These are phyloP conservation scores for Temnothorax longispinosus DNA, from an alignment of 1,140 invertebrate genomes.

Conservation along the genomic window DNA sequence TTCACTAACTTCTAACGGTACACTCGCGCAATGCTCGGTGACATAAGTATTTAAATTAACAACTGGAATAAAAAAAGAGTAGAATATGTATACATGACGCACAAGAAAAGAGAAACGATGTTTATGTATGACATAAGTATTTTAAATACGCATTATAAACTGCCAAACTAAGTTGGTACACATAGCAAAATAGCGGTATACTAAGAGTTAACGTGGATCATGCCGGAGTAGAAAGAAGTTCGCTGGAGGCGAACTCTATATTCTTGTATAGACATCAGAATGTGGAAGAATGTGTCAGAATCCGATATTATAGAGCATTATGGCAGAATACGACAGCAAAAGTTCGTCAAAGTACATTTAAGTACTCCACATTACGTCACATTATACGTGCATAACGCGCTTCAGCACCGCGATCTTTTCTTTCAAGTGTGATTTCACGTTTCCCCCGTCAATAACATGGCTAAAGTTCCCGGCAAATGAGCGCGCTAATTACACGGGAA, in stretches of 20 bases:
- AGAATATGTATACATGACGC: background rate
- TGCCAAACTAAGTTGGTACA: background rate
- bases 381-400: background rate
- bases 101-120: background rate
- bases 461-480: background rate
- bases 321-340: background rate
- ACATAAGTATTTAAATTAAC: constrained; percentile 7
- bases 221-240: background rate
- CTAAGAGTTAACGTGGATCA: background rate
- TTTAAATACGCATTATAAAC: background rate
- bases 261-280: background rate
- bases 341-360: background rate
- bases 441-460: background rate
- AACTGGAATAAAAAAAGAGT: background rate
- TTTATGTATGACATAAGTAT: background rate
- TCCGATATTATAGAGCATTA: background rate
- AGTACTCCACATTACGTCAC: background rate
- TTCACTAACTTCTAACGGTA: constrained; percentile 44
- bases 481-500: constrained; percentile 32
- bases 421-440: background rate
- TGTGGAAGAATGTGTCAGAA: background rate
- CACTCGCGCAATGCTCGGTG: background rate
- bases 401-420: background rate
- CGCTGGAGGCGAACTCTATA: background rate
- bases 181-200: background rate